A percentile compares a stretch with the other conserved stretches of the same genome.
phyloP scores from a whole-genome alignment of 2,797 vertebrate genomes.

The Dryobates pubescens region DNA sequence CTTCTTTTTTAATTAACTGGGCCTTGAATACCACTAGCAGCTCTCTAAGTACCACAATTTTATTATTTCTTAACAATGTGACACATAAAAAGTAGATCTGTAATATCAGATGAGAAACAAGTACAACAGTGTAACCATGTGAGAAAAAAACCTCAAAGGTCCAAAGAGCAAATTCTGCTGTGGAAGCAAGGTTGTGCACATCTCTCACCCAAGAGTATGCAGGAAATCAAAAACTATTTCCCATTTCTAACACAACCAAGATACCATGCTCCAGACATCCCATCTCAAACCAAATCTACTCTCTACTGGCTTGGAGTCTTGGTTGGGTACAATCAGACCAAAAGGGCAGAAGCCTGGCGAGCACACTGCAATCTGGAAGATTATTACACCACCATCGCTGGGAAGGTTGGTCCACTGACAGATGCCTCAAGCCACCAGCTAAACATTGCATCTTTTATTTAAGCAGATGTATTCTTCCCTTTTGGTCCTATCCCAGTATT shows the following conservation, averaged over 20 bases:
- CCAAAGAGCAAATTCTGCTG: neutral
- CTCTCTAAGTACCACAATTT: neutral
- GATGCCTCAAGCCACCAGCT: neutral
- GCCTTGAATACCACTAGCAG: constrained; percentile 19
- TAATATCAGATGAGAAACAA: neutral
- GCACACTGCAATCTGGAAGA: neutral
- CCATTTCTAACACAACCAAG: neutral
- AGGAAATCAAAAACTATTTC: neutral
- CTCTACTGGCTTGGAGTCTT: neutral
- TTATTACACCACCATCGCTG: fast-evolving
- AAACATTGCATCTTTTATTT: neutral
- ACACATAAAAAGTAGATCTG: neutral
- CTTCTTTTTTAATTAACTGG: constrained; percentile 9
- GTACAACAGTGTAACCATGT: neutral
- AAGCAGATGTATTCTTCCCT: neutral
- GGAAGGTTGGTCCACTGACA: neutral
- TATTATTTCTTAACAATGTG: neutral
- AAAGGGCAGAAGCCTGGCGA: neutral
- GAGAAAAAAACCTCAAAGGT: neutral
- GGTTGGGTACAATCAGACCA: neutral
- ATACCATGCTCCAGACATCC: fast-evolving
- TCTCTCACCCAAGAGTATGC: fast-evolving
- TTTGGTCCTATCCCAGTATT: neutral
- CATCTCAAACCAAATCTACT: neutral
- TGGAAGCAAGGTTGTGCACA: neutral